Conservation (phyloP, 2,888 invertebrate genomes). For the Zhuqinia jingwanae region DNA sequence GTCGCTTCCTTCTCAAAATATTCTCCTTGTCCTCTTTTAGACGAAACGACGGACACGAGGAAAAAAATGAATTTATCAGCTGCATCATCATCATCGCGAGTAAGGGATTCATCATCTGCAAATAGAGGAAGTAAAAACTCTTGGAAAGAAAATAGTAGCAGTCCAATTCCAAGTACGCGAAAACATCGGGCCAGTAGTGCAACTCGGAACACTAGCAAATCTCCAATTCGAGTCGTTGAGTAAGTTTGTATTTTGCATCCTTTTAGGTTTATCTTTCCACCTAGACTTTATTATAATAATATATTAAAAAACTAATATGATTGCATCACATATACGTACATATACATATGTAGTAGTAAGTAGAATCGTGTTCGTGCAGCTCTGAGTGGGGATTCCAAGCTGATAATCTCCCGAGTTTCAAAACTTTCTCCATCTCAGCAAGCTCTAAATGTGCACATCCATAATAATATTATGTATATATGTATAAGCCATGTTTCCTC, state of each 20-base stretch:
- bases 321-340: no score
- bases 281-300: no score
- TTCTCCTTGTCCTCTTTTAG: no score
- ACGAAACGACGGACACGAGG: not conserved
- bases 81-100: not conserved
- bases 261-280: not conserved
- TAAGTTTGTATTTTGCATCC: slow-evolving; percentile 33
- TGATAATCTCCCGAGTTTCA: no score
- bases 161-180: not conserved
- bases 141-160: not conserved
- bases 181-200: slow-evolving; percentile 19
- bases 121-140: not conserved
- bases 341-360: no score
- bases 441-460: no score
- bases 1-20: not conserved
- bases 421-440: no score
- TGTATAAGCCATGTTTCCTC: no score
- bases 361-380: no score
- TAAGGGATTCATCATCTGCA: slow-evolving; percentile 8
- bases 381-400: no score
- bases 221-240: slow-evolving; percentile 41
- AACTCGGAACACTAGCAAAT: slow-evolving; percentile 36
- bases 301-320: no score
- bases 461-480: no score
- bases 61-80: not conserved